Conservation (phyloP, 2,113 vertebrate species). For the Pavo muticus region DNA sequence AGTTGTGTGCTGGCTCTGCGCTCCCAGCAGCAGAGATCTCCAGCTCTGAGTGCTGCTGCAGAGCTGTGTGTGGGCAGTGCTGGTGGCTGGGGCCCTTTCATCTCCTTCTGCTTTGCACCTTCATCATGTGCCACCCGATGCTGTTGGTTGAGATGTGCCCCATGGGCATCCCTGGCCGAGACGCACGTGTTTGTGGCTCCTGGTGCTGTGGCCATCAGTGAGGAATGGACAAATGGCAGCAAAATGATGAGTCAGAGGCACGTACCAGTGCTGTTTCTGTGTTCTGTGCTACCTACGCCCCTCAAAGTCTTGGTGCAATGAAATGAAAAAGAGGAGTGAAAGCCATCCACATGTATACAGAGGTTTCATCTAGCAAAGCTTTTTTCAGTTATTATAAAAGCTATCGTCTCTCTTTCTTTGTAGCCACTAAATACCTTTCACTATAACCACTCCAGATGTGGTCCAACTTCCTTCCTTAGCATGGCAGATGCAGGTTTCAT, state of each 20-base stretch:
- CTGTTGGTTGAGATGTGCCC: not conserved
- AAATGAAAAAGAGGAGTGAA: not conserved
- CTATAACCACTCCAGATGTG: slow-evolving; percentile 40
- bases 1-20: not conserved
- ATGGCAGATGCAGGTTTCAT: slow-evolving; percentile 9
- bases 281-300: not conserved
- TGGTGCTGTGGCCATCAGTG: accelerated
- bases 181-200: not conserved
- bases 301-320: not conserved
- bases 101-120: slow-evolving; percentile 31
- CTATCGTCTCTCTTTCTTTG: not conserved
- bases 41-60: slow-evolving; percentile 22
- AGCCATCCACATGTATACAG: not conserved
- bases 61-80: slow-evolving; percentile 17
- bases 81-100: slow-evolving; percentile 41
- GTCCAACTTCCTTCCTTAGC: slow-evolving; percentile 64
- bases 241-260: not conserved
- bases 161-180: accelerated
- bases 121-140: slow-evolving; percentile 16
- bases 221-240: not conserved
- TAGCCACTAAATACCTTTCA: slow-evolving; percentile 50
- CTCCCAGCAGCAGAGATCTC: not conserved
- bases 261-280: not conserved
- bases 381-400: not conserved
- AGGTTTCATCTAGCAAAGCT: not conserved